These are phyloP conservation scores for Auanema sp. DNA, from an alignment of 2,888 invertebrate genomes.

Conservation along the genomic window DNA sequence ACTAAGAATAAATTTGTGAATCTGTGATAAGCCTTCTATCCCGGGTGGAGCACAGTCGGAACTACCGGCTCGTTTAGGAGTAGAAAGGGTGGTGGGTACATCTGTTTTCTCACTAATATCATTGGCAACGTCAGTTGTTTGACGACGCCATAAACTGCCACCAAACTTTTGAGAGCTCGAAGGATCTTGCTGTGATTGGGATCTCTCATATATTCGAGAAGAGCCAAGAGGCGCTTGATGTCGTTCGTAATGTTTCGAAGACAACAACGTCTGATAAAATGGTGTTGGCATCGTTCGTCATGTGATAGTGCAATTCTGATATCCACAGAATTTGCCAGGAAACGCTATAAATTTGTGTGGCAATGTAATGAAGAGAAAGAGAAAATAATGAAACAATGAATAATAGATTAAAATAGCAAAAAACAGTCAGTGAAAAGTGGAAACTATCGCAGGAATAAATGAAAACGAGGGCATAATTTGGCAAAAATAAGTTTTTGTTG, in stretches of 20 bases:
- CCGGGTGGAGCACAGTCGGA: neutral
- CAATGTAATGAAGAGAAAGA: constrained; percentile 28
- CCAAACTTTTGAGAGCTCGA: too few relatives aligned
- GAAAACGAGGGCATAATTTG: neutral
- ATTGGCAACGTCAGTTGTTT: too few relatives aligned
- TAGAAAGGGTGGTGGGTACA: neutral
- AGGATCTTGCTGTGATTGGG: too few relatives aligned
- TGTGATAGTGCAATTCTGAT: constrained; percentile 23
- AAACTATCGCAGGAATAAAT: neutral
- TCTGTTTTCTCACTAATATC: neutral
- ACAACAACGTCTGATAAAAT: too few relatives aligned
- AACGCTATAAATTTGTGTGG: constrained; percentile 18
- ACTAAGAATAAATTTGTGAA: constrained; percentile 55
- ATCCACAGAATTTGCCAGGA: constrained; percentile 19
- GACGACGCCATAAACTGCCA: too few relatives aligned
- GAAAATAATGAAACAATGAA: constrained; percentile 6
- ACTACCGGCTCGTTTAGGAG: neutral
- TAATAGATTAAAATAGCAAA: neutral
- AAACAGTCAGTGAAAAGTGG: too few relatives aligned
- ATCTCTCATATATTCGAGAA: too few relatives aligned
- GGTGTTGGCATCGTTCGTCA: constrained; percentile 5
- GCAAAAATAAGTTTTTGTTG: neutral
- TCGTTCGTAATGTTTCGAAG: too few relatives aligned
- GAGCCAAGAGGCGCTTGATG: too few relatives aligned
- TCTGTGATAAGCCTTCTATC: constrained; percentile 36